Evolutionary conservation across 2,113 vertebrate species (phyloP).

Genomic region (Cyprinus carpio): DNA sequence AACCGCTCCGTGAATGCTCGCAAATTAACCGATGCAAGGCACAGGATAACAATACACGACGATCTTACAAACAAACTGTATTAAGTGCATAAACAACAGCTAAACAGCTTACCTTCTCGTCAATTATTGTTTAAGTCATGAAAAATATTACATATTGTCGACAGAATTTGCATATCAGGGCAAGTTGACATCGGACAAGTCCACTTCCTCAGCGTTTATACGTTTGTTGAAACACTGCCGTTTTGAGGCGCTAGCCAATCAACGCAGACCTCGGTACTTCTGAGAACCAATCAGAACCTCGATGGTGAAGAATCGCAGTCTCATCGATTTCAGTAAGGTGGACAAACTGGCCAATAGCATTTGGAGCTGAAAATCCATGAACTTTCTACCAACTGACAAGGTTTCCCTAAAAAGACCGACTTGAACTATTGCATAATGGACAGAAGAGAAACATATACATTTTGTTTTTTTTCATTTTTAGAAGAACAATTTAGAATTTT

Average conservation of each 20-base stretch:
- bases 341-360: background rate
- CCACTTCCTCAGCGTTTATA: conserved; percentile 44
- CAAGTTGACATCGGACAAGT: conserved; percentile 47
- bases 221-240: background rate
- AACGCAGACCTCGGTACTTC: background rate
- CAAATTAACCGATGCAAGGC: background rate
- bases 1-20: background rate
- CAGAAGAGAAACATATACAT: background rate
- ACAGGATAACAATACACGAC: background rate
- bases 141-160: conserved; percentile 12
- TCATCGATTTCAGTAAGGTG: conserved; percentile 3
- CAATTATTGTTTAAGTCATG: conserved; percentile 16
- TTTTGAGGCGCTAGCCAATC: conserved; percentile 40
- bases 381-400: background rate
- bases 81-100: background rate
- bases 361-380: background rate
- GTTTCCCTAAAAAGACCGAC: background rate
- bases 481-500: too few species aligned
- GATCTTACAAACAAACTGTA: background rate
- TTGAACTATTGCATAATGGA: background rate
- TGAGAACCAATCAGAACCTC: conserved; percentile 21
- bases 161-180: conserved; percentile 19
- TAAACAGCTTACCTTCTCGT: conserved; percentile 43
- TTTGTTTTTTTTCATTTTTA: background rate
- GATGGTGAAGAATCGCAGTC: background rate